These are phyloP conservation scores for Ormyrus nitidulus DNA, from an alignment of 2,888 invertebrate species.

Conservation along the genomic window DNA sequence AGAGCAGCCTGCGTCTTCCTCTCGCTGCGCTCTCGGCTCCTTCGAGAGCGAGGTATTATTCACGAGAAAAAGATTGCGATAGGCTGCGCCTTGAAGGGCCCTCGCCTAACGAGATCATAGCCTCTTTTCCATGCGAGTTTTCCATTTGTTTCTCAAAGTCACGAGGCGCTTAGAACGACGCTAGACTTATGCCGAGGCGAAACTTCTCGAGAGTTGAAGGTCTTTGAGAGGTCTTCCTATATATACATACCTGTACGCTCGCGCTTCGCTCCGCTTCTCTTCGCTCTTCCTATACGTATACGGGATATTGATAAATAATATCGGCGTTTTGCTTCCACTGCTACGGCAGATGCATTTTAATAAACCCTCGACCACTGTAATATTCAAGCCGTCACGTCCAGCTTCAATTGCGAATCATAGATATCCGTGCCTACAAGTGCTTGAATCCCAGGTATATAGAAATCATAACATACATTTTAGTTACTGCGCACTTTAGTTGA, in stretches of 20 bases:
- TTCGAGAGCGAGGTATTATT: neutral
- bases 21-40: neutral
- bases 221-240: no score
- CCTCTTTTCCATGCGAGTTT: slow-evolving; percentile 19
- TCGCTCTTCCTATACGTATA: neutral
- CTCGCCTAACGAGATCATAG: neutral
- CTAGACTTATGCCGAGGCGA: slow-evolving; percentile 17
- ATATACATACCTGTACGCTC: neutral
- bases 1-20: neutral
- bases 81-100: neutral
- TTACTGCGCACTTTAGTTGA: no score
- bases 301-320: slow-evolving; percentile 34
- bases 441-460: no score
- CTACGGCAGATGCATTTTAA: no score
- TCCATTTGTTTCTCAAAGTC: slow-evolving; percentile 32
- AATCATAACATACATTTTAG: no score
- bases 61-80: slow-evolving; percentile 7
- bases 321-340: slow-evolving; percentile 11
- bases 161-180: neutral
- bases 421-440: no score
- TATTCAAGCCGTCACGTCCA: no score
- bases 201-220: slow-evolving; percentile 17
- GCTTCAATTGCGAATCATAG: no score
- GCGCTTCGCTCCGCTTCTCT: neutral
- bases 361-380: no score